Conservation (phyloP, 92 coral and sea anemone species). For the Meandrina meandrites region DNA sequence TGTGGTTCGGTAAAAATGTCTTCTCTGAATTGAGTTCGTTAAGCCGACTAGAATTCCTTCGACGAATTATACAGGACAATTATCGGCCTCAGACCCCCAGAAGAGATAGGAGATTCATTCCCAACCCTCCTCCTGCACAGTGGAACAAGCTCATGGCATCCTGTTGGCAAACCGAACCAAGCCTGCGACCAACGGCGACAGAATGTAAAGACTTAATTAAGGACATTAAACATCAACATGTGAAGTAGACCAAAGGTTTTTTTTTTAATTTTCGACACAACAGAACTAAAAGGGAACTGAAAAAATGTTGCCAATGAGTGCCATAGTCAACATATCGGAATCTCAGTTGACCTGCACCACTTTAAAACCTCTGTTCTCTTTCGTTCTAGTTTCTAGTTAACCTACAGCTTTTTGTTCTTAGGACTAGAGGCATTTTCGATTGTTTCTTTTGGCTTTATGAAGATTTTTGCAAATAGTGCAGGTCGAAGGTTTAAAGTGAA, state of each 20-base stretch:
- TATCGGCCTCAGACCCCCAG: constrained; percentile 22
- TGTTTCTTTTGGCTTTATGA: too few relatives aligned
- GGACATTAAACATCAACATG: background rate
- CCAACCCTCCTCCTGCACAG: constrained; percentile 14
- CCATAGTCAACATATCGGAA: background rate
- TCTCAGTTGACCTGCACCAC: background rate
- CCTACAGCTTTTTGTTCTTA: too few relatives aligned
- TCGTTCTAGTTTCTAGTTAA: too few relatives aligned
- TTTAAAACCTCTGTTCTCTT: too few relatives aligned
- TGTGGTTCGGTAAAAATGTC: constrained; percentile 13
- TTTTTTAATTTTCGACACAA: background rate
- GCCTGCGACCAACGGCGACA: background rate
- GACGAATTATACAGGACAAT: background rate
- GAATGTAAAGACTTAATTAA: background rate
- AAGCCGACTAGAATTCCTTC: background rate
- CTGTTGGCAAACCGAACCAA: constrained; percentile 7
- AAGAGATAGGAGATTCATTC: background rate
- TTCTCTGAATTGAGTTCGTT: background rate
- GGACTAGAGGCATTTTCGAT: too few relatives aligned
- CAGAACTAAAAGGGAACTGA: too few relatives aligned
- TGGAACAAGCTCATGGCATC: constrained; percentile 6
- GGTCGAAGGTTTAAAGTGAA: too few relatives aligned
- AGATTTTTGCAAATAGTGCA: too few relatives aligned
- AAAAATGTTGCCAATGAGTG: background rate
- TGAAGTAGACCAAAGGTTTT: background rate